Evolutionary conservation across 1,140 invertebrate species (phyloP).

Genomic region (Bombus polaris): DNA sequence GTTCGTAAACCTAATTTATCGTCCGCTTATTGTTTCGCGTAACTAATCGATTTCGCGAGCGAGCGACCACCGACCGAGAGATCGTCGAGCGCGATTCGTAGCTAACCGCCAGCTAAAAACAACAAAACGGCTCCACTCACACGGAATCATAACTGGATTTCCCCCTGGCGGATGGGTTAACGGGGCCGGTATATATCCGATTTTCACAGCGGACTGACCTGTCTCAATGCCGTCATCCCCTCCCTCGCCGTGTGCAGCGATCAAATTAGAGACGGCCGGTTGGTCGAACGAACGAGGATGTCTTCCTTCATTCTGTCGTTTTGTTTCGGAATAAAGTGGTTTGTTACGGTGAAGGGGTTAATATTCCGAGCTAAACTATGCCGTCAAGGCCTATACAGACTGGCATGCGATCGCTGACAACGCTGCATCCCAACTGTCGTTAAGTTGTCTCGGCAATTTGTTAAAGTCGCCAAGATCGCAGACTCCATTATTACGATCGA

Average conservation of each 20-base stretch:
- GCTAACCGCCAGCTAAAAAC: slow-evolving; percentile 51
- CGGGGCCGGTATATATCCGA: slow-evolving; percentile 45
- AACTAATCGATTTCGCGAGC: slow-evolving; percentile 32
- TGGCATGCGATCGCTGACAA: no score
- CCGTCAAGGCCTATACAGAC: no score
- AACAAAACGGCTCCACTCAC: slow-evolving; percentile 26
- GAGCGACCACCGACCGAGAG: slow-evolving; percentile 24
- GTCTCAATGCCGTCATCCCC: slow-evolving; percentile 68
- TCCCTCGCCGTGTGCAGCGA: slow-evolving; percentile 41
- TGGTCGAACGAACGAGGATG: slow-evolving; percentile 68
- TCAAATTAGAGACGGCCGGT: slow-evolving; percentile 71
- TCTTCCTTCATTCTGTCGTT: slow-evolving; percentile 67
- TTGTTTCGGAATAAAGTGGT: slow-evolving; percentile 24
- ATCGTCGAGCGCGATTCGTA: slow-evolving; percentile 46
- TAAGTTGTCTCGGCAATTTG: no score
- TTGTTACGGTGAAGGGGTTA: slow-evolving; percentile 3
- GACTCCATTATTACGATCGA: no score
- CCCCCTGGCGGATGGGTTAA: slow-evolving; percentile 16
- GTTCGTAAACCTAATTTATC: slow-evolving; percentile 18
- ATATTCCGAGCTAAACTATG: not conserved
- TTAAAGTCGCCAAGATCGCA: no score
- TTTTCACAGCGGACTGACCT: slow-evolving; percentile 71
- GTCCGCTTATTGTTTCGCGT: slow-evolving; percentile 28
- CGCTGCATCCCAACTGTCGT: no score
- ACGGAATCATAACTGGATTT: slow-evolving; percentile 67